Evolutionary conservation across 2,888 invertebrate genomes (phyloP), one percentile per base, ranked within the genome.

Genomic region (Sinopyrophorus schimmeli): DNA sequence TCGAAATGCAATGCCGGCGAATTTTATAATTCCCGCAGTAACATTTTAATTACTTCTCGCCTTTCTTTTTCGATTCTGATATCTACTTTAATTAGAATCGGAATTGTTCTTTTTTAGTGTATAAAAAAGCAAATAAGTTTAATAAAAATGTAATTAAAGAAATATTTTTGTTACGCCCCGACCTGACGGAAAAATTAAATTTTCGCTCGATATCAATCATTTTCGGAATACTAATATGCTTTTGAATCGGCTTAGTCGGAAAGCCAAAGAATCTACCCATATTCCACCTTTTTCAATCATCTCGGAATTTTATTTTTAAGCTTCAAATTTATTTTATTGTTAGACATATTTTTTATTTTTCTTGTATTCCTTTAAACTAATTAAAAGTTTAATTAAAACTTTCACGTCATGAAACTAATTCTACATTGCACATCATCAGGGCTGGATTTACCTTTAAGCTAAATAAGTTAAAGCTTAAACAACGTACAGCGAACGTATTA

Each of bases 211-310:
- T 34, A 18, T 32, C 42, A 42, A 20, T 42, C 42, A 34, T 34
- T 38, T 38, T 17, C 18, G 20, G 38, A 38, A 38, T 38, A 38
- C 38, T 38, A 38, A 38, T 38, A 38, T 27, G 38, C n/a, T 16
- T 35, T 38, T 26, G 27, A 27, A 18, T 38, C 27, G 11, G 17
- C 20, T 18, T 17, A 27, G 26, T 18, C 7, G 27, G 7, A 10
- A 9, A 38, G 38, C 27, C 18, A 24, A 24, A 14, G 35, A 32
- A 35, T 21, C n/a, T n/a, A n/a, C n/a, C n/a, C n/a, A n/a, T n/a
- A n/a, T n/a, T n/a, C n/a, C n/a, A n/a, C n/a, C n/a, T n/a, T n/a
- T 30, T 40, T 10, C 40, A 40, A 40, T 40, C 40, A 40, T 40
- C 28, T n/a, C n/a, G n/a, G n/a, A n/a, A n/a, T n/a, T n/a, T n/a